Base-by-base conservation (phyloP, 2,797 vertebrate genomes). In the Anguilla anguilla region DNA sequence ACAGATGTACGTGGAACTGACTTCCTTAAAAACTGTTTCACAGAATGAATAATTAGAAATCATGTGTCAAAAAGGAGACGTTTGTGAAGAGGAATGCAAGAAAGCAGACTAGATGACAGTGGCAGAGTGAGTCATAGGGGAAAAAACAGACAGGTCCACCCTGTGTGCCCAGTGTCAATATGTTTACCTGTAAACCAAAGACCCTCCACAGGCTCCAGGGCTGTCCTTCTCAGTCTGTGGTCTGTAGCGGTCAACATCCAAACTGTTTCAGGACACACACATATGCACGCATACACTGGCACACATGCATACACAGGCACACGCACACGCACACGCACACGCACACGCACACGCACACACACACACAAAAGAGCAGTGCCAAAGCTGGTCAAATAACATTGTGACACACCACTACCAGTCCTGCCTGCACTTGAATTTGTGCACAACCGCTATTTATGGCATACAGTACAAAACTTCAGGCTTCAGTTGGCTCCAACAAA, bases 131-230 rank as follows among this genome's bases (percentile, higher is more conserved):
- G 64, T 69, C 64, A 69, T n/a, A 69, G 25, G 15, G 25, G 64
- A 28, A 69, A 0, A 64, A 67, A 25, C 22, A 67, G 25, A n/a
- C 1, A 28, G 35, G 0, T 39, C 19, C 43, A 82, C 25, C 43
- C 43, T 82, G 19, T 82, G 46, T 82, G 79, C 46, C 79, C 79
- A 82, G 7, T 35, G 28, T 51, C 43, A 82, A 28, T 82, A 82
- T 51, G 79, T 85, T 87, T 87, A 74, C 64, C 87, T 57, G 43
- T 87, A 87, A 74, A 87, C 82, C 64, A 87, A 84, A 84, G 87
- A 84, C 67, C 46, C 59, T 84, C 64, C 25, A 74, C 17, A 46
- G 17, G 81, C 28, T 87, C 84, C 28, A n/a, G 61, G 28, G 25
- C 51, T 84, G 67, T 49, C 25, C 82, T 35, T 87, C 49, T 84